Percentiles rank a stretch among this genome's conserved stretches.
These are phyloP conservation scores for Syngnathus rostellatus DNA, from an alignment of 2,797 vertebrate species.

Conservation along the genomic window DNA sequence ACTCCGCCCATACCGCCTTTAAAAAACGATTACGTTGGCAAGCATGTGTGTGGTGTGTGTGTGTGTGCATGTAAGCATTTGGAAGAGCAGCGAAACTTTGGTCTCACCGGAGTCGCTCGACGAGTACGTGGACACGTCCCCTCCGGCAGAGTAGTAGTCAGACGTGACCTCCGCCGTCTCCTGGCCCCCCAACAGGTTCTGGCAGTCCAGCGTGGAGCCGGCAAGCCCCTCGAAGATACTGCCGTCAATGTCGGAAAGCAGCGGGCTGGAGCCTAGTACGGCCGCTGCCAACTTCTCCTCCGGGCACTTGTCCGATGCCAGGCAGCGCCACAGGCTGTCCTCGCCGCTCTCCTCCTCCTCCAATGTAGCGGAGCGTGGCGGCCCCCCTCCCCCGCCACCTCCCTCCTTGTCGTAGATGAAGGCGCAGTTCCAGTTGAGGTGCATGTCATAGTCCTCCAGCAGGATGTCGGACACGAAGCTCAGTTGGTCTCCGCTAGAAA, in stretches of 20 bases:
- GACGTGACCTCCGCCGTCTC: constrained; percentile 62
- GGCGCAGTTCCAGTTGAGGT: constrained; percentile 62
- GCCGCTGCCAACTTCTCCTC: constrained; percentile 64
- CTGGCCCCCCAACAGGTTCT: constrained; percentile 48
- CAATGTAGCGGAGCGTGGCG: constrained; percentile 15
- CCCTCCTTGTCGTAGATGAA: constrained; percentile 32
- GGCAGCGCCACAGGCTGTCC: constrained; percentile 64
- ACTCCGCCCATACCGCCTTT: constrained; percentile 15
- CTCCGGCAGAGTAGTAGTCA: constrained; percentile 63
- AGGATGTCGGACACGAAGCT: constrained; percentile 72
- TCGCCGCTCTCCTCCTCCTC: constrained; percentile 34
- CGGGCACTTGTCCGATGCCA: constrained; percentile 34
- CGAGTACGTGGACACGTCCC: constrained; percentile 59
- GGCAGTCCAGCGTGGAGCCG: constrained; percentile 67
- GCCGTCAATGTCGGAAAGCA: constrained; percentile 70
- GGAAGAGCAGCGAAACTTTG: neutral
- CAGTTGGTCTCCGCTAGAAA: constrained; percentile 72
- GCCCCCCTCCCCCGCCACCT: constrained; percentile 17
- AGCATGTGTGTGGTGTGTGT: neutral
- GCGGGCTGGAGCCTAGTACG: constrained; percentile 65
- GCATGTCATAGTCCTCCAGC: constrained; percentile 68
- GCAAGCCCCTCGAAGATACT: constrained; percentile 72
- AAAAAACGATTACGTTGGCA: neutral
- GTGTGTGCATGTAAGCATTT: neutral
- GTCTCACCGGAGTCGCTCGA: constrained; percentile 74